Conservation (phyloP, 64 coral and sea anemone genomes). For the Stichodactyla mertensii region DNA sequence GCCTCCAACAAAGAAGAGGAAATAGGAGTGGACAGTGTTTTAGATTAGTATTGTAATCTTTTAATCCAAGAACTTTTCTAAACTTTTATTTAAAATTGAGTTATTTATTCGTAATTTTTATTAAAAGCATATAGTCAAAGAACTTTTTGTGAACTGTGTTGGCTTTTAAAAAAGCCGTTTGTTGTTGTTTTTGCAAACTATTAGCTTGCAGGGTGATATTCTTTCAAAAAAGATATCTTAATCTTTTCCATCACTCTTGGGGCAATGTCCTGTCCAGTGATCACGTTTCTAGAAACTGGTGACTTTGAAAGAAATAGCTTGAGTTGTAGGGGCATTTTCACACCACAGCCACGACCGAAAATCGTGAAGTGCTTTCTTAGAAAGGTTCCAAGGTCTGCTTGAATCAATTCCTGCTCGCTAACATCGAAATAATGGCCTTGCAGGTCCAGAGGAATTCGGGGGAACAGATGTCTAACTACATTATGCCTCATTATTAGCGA, state of each 20-base stretch:
- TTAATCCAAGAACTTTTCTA: no score
- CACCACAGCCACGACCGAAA: background rate
- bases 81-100: no score
- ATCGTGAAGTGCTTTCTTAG: background rate
- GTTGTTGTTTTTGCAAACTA: background rate
- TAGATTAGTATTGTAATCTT: no score
- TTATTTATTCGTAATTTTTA: no score
- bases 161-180: constrained; percentile 16
- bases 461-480: background rate
- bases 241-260: background rate
- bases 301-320: background rate
- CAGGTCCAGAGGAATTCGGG: background rate
- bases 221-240: background rate
- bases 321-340: background rate
- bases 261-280: background rate
- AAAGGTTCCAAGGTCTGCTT: background rate
- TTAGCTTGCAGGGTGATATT: background rate
- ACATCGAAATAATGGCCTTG: background rate
- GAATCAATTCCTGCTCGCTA: background rate
- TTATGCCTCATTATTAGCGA: background rate
- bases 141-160: background rate
- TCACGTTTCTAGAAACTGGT: background rate
- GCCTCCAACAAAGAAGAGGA: no score
- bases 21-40: no score
- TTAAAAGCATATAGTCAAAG: background rate